Base-by-base conservation (phyloP, 2,797 vertebrate genomes). In the Aselliscus stoliczkanus region DNA sequence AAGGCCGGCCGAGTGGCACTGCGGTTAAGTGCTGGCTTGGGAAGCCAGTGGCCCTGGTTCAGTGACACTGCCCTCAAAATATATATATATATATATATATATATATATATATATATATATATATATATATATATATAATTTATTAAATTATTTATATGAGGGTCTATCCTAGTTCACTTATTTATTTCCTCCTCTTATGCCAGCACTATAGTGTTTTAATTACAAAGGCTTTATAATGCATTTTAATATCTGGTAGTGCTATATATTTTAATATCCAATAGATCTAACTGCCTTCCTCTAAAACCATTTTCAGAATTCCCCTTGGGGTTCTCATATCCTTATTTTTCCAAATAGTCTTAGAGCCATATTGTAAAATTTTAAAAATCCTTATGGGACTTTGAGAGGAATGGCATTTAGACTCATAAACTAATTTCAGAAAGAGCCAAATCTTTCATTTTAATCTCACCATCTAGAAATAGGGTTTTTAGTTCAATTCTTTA, bases 91-190 rank as follows among this genome's bases (percentile, higher is more conserved):
- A n/a, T n/a, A n/a, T n/a, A n/a, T n/a, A n/a, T n/a, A n/a, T n/a
- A n/a, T n/a, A n/a, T n/a, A n/a, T n/a, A n/a, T n/a, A n/a, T n/a
- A n/a, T n/a, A n/a, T n/a, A n/a, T n/a, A n/a, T n/a, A n/a, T n/a
- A n/a, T n/a, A n/a, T n/a, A n/a, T n/a, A n/a, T n/a, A n/a, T n/a
- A n/a, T n/a, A n/a, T 73, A 88, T 72, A 65, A 92, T 89, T 92
- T 95, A 96, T 82, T 89, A 73, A 96, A 96, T 96, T 93, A 88
- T 85, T 92, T 92, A 87, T 47, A 73, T 1, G 9, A 58, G 62
- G 56, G 54, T 82, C 67, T 93, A 89, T 73, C 72, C 76, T 29
- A 25, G 37, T n/a, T 92, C 81, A 50, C 84, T 67, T 56, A 50
- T 65, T 83, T 60, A 10, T 58, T 64, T 62, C 17, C 39, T 79